Evolutionary conservation across 2,113 vertebrate species (phyloP), one percentile per base, ranked within the genome.

Genomic region (Galbula dea): DNA sequence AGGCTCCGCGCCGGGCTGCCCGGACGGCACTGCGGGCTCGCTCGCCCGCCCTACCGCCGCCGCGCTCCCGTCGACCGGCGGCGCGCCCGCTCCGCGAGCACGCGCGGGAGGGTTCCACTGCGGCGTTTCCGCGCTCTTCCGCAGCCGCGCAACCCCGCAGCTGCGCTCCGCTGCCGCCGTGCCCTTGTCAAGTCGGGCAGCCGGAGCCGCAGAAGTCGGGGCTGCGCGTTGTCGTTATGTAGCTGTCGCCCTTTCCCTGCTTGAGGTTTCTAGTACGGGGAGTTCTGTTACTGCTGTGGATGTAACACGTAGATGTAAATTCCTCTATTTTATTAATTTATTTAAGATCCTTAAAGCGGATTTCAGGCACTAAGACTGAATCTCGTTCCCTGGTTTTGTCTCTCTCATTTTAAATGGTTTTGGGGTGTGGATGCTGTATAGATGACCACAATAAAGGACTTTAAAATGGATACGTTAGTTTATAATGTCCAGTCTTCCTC

Each of bases 231-330:
- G 65, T 57, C 39, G 2, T 3, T 2, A 0, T 5, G 66, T 7
- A 20, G 73, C 45, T 7, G 27, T 45, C 74, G 11, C n/a, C 46
- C 34, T 32, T 7, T n/a, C 51, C 12, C 41, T 18, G 81, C 65
- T 76, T 7, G 3, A 1, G 26, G 0, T 2, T 15, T 29, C 11
- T 27, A 1, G 7, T 6, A 0, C 9, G 75, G 65, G 46, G 26
- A 45, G n/a, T 72, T 37, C 9, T 5, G 51, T 12, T 24, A 1
- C 27, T 32, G 76, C 52, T 4, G 49, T 5, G 58, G 43, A 3
- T 59, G 65, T 32, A 5, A 14, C 32, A 6, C 29, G 11, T 19
- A 11, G 41, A 37, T 58, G 32, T 45, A 5, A 5, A 30, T 48
- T 30, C 9, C 2, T 7, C 30, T 3, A 0, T 11, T 69, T 12